Evolutionary conservation across 2,113 vertebrate genomes (phyloP), one percentile per base, ranked within the genome.

Genomic region (Siniperca chuatsi): DNA sequence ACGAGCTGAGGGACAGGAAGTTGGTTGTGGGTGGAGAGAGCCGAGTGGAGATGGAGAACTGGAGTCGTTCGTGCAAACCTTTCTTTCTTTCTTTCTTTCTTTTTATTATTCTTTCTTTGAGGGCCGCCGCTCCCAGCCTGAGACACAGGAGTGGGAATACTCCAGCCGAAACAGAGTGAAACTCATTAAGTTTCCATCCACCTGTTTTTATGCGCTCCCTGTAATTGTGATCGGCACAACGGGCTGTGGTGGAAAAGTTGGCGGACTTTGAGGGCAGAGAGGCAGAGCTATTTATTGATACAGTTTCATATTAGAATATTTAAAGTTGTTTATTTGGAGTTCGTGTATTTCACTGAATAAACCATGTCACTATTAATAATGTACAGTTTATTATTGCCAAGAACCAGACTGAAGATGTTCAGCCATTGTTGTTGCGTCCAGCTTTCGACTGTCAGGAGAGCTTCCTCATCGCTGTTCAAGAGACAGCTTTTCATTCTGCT

Each of bases 1-100:
- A 87, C 75, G 78, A 89, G 78, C 79, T 69, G 60, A 78, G 83
- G 29, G 88, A 81, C 52, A 54, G 75, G 54, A 78, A 84, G 54
- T 48, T 40, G 62, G 70, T 69, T 89, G 84, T 86, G 62, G 83
- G 75, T 73, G 87, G 79, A 83, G 66, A 61, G 60, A 64, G 64
- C 54, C 0, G 73, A 55, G 68, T 46, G 18, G 44, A 81, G 76
- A 65, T 0, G n/a, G 48, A 69, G 62, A 62, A 46, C 50, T 40
- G 58, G 50, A 62, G 71, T 57, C 55, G 7, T 44, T 61, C 40
- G 18, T 40, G 66, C 33, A 78, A 73, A 52, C 42, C 76, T 61
- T 61, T 48, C 40, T 33, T 29, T 62, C 25, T 57, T 66, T 76
- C 33, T 21, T 66, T 76, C 23, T 64, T 23, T 29, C 33, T 21